Conservation (phyloP, 2,113 vertebrate genomes). For the Aptenodytes forsteri region DNA sequence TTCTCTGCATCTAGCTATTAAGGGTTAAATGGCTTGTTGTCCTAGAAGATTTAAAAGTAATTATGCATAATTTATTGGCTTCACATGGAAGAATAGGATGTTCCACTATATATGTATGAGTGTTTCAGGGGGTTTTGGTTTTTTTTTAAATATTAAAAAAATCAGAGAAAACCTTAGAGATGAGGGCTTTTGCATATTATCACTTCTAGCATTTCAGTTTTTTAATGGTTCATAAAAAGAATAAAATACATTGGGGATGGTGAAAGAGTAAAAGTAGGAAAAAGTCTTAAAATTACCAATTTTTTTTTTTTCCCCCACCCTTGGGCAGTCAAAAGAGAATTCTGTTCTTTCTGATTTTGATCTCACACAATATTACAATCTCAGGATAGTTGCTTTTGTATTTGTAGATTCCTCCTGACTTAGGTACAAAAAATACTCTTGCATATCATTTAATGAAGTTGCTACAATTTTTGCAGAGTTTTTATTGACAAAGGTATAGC, state of each 20-base stretch:
- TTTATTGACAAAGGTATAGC: background rate
- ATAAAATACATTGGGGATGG: background rate
- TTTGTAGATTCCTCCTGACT: background rate
- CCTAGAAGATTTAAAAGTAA: background rate
- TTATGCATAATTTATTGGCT: background rate
- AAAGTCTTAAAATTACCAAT: background rate
- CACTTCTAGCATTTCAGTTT: background rate
- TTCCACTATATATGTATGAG: background rate
- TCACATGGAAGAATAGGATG: background rate
- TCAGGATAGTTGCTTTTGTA: background rate
- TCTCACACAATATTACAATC: background rate
- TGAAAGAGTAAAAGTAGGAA: background rate
- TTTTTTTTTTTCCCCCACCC: background rate
- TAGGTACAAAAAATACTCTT: background rate
- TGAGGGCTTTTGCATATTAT: background rate
- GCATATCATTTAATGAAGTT: background rate
- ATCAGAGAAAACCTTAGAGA: background rate
- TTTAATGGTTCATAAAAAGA: background rate
- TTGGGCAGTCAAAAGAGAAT: background rate
- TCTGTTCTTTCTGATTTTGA: background rate
- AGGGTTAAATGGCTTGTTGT: conserved; percentile 3
- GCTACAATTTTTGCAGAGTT: background rate
- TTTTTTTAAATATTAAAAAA: background rate
- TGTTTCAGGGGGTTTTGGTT: background rate
- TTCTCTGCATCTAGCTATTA: background rate